These are phyloP conservation scores for Cloeon dipterum DNA, from an alignment of 2,888 invertebrate genomes.

Conservation along the genomic window DNA sequence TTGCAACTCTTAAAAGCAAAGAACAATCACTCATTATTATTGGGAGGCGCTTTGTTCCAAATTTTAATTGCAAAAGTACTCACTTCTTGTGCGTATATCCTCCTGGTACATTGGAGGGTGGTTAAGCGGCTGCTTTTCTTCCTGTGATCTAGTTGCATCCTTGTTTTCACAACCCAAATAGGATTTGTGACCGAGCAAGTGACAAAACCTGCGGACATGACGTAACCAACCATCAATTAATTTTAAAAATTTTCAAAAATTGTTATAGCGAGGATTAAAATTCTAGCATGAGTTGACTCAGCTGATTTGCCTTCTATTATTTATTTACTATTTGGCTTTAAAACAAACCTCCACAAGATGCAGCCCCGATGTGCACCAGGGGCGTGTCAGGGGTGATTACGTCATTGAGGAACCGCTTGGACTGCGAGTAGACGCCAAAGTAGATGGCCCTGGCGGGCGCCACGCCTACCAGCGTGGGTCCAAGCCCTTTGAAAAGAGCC, in stretches of 20 bases:
- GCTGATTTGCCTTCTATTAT: no score
- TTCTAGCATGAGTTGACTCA: no score
- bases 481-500: slow-evolving; percentile 91
- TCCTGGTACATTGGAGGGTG: slow-evolving; percentile 53
- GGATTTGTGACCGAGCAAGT: slow-evolving; percentile 94
- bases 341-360: slow-evolving; percentile 86
- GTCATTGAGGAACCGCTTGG: slow-evolving; percentile 57
- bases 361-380: slow-evolving; percentile 80
- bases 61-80: no score
- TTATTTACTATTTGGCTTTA: no score
- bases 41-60: no score
- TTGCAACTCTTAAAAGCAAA: no score
- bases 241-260: no score
- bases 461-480: slow-evolving; percentile 94
- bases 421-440: slow-evolving; percentile 93
- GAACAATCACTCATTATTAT: no score
- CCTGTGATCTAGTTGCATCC: slow-evolving; percentile 76
- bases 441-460: slow-evolving; percentile 97
- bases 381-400: slow-evolving; percentile 64
- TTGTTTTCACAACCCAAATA: slow-evolving; percentile 98
- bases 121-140: slow-evolving; percentile 39
- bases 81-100: slow-evolving; percentile 62
- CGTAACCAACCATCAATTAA: no score
- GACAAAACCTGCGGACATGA: slow-evolving; percentile 90
- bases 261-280: no score